A percentile compares a stretch with the other conserved stretches of the same genome.
These are phyloP conservation scores for Trochalopteron elliotii DNA, from an alignment of 2,113 vertebrate species.

Conservation along the genomic window DNA sequence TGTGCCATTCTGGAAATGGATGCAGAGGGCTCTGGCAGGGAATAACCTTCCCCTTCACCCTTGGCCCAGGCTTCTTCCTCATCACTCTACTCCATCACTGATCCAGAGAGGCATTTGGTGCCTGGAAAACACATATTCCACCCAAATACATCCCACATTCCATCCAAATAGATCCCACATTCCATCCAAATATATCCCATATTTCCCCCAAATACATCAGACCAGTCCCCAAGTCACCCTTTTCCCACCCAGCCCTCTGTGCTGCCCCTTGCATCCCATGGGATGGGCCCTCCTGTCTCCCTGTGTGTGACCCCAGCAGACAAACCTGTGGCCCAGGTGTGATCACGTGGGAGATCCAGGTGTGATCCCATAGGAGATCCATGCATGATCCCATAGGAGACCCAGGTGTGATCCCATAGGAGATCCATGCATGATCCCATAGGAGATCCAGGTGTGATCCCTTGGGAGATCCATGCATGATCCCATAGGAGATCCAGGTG, in stretches of 20 bases:
- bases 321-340: fast-evolving
- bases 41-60: neutral
- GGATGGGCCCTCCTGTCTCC: fast-evolving
- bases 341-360: fast-evolving
- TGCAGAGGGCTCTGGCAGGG: neutral
- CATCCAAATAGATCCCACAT: fast-evolving
- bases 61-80: fast-evolving
- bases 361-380: too few relatives aligned
- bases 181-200: fast-evolving
- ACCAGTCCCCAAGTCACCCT: neutral
- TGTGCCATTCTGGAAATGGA: neutral
- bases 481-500: too few relatives aligned
- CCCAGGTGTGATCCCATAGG: fast-evolving
- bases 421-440: fast-evolving
- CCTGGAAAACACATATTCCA: neutral
- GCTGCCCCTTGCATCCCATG: neutral
- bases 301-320: neutral
- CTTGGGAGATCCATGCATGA: too few relatives aligned
- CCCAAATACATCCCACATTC: neutral
- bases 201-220: neutral
- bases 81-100: neutral
- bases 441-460: too few relatives aligned
- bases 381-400: too few relatives aligned
- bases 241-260: fast-evolving
- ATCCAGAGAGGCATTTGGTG: neutral